Base-by-base conservation (phyloP, 2,113 vertebrate genomes). In the Verasper variegatus region DNA sequence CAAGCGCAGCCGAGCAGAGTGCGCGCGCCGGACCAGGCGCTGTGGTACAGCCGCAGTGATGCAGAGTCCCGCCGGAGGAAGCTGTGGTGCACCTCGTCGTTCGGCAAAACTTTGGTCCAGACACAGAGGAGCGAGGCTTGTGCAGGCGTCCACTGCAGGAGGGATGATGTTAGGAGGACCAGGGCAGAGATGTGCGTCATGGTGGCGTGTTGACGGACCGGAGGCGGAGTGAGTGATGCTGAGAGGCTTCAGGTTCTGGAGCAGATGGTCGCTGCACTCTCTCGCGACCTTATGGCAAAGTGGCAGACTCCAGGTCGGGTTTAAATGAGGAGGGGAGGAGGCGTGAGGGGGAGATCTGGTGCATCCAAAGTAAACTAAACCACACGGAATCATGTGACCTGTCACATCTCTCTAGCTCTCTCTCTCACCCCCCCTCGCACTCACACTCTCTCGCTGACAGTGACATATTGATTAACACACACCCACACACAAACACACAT, bases 1-100 rank as follows among this genome's bases (percentile, higher is more conserved):
- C 79, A 78, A 5, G 80, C 65, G 86, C 96, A 97, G 5, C 74
- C 65, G 66, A 87, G 86, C 76, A 94, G 86, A 1, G 57, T 51
- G 59, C 86, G 81, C 0, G 49, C 59, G 21, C 2, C 31, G 49
- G 91, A 92, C 96, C 96, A 96, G 13, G 17, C 79, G 79, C 90
- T 86, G 27, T 95, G 94, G 68, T 92, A 93, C 17, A 95, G 84
- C n/a, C 86, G 81, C 59, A 76, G 51, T 2, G 88, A 81, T 4
- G 62, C 11, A 14, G 84, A 23, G 63, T 58, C 23, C 42, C 6
- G 47, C 8, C 9, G 85, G 42, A 96, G 79, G 62, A 96, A 96
- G 35, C 35, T 94, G 67, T 86, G 56, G 24, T 90, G 92, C 2
- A 78, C 71, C 13, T 74, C 75, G 17, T 23, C 63, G 14, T 73